Evolutionary conservation across 2,797 vertebrate species (phyloP), one percentile per base, ranked within the genome.

Genomic region (Enteromius unitaeniatus): DNA sequence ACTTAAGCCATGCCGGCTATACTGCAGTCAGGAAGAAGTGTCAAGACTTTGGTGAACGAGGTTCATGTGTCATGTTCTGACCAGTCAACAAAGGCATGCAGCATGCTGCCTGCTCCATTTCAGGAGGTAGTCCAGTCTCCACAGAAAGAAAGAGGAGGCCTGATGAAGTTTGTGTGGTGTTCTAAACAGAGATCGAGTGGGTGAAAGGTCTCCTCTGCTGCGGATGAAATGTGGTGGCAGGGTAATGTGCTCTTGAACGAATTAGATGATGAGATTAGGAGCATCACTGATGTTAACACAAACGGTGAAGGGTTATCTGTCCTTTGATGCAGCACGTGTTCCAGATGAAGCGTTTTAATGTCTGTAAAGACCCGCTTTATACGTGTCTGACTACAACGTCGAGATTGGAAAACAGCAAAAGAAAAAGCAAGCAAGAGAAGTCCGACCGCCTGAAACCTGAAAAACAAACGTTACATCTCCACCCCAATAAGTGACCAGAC

Each of bases 401-500:
- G 23, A 73, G 37, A 58, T 51, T 84, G 31, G 64, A 86, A 84
- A 72, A 26, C 7, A 60, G 34, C 47, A 85, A 84, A 68, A 40
- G 5, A 73, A 40, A 88, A 79, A 68, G 65, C 34, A 79, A 76
- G 73, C 23, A 88, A 74, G 78, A 75, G 21, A 73, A 86, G 86
- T 88, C 76, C 83, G 75, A 84, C 81, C 79, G 87, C 89, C 78
- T 85, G 53, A 85, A 89, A 84, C 49, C 58, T 68, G 84, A 86
- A 78, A 83, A 78, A 51, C 14, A 78, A 78, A 53, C 7, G 74
- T 92, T 88, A 90, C 40, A 47, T 81, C 58, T 80, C 49, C 84
- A 73, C 78, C 83, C 83, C 49, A 74, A 84, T 75, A n/a, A 55
- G 69, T 74, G 58, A 81, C 85, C 88, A 93, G 90, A 98, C 97